Base-by-base conservation (phyloP, 2,113 vertebrate genomes). In the Gnathonemus echidnorhynchus region DNA sequence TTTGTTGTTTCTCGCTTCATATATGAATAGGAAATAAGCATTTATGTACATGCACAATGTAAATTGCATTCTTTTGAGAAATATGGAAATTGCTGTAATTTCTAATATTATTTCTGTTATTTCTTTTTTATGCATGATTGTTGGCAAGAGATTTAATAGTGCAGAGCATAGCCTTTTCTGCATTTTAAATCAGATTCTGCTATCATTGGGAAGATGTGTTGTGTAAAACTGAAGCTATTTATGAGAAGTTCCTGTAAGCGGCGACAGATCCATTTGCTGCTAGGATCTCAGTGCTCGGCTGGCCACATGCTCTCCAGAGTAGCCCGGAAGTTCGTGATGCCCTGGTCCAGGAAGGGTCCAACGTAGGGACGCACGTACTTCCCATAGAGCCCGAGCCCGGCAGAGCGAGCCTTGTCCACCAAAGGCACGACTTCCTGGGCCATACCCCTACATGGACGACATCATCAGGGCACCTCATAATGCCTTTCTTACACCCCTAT, bases 301-400 rank as follows among this genome's bases (percentile, higher is more conserved):
- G 95, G 96, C 92, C 95, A 0, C 84, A 62, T 0, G 27, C 27
- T 11, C 85, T 96, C 92, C 93, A 96, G 94, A 80, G 89, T 0
- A 11, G 42, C 21, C 90, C 94, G 94, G 89, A 93, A 31, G 1
- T 9, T 0, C 15, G 88, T 89, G 89, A 96, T 95, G 90, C 1
- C 7, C 0, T 66, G 4, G 86, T 91, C 92, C 92, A 96, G 90
- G 19, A 3, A 0, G 0, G 53, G 0, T 7, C 96, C 95, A 0
- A 94, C 0, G 0, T 92, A 1, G 8, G 95, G 93, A 49, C 96
- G 95, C 45, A 95, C 0, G 90, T 95, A 93, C 0, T 93, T 1
- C 35, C 90, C 93, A 2, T 96, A 96, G 0, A 77, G 0, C 39
- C 95, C 95, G 88, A 96, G 94, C 4, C 24, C 3, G 7, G 74